These are phyloP conservation scores for Coendou prehensilis DNA, from an alignment of 2,797 vertebrate species.

Conservation along the genomic window DNA sequence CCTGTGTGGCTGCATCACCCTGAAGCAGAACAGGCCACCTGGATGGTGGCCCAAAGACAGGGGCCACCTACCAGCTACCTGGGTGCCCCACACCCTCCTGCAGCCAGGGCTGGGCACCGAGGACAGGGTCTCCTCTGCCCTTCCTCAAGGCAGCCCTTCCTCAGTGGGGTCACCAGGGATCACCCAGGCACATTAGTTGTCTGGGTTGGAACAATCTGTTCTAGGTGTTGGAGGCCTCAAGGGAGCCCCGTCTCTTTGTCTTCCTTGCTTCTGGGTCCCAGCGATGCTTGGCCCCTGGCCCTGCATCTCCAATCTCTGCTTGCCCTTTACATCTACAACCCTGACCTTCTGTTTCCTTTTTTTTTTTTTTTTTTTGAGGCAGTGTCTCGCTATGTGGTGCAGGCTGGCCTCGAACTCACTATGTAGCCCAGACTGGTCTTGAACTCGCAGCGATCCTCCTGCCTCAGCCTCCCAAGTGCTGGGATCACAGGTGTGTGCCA, in stretches of 20 bases:
- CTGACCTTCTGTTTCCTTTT: not conserved
- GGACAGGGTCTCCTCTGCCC: not conserved
- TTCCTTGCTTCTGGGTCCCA: not conserved
- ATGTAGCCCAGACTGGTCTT: not conserved
- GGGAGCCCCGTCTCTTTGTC: not conserved
- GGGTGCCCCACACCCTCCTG: not conserved
- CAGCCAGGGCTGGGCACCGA: not conserved
- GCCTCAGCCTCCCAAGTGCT: not conserved
- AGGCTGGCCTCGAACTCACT: too few relatives aligned
- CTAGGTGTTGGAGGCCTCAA: rapidly evolving
- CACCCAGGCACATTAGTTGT: not conserved
- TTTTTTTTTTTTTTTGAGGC: not conserved
- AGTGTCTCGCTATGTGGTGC: not conserved
- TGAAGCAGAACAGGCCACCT: too few relatives aligned
- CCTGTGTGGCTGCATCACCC: not conserved
- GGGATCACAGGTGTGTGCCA: not conserved
- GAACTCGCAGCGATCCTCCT: not conserved
- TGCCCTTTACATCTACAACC: not conserved
- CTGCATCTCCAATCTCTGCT: not conserved
- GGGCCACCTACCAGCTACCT: not conserved
- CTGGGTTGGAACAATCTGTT: not conserved
- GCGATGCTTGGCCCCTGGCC: rapidly evolving
- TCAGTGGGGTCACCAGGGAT: not conserved
- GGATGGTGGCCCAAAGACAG: not conserved
- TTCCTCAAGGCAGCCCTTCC: not conserved